These are phyloP conservation scores for Pantherophis guttatus DNA, from an alignment of 2,113 vertebrate species.

Conservation along the genomic window DNA sequence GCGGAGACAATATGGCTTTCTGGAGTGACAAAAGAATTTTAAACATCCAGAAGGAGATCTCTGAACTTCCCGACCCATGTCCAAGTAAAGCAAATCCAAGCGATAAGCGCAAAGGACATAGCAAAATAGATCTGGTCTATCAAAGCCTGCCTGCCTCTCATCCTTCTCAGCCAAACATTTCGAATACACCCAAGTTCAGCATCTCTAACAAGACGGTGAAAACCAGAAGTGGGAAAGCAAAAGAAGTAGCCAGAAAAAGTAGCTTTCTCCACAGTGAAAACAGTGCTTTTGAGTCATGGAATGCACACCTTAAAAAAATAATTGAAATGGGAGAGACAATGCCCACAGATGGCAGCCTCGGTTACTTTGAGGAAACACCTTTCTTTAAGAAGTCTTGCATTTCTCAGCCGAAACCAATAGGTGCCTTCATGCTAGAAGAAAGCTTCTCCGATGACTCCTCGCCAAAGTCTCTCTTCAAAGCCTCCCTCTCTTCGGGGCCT, in stretches of 20 bases:
- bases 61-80: constrained; percentile 74
- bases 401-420: constrained; percentile 29
- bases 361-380: constrained; percentile 65
- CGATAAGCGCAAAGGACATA: constrained; percentile 44
- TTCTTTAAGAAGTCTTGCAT: constrained; percentile 67
- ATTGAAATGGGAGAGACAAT: constrained; percentile 62
- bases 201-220: constrained; percentile 69
- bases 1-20: constrained; percentile 68
- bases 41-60: constrained; percentile 78
- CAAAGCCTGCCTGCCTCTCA: constrained; percentile 41
- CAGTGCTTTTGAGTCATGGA: constrained; percentile 93
- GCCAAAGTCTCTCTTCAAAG: constrained; percentile 37
- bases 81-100: constrained; percentile 57
- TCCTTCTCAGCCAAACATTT: constrained; percentile 30
- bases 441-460: constrained; percentile 2
- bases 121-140: constrained; percentile 49
- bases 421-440: constrained; percentile 51
- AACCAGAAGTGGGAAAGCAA: constrained; percentile 69
- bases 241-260: constrained; percentile 78
- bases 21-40: constrained; percentile 80
- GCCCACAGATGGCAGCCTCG: constrained; percentile 60
- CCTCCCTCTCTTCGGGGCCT: constrained; percentile 27
- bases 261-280: constrained; percentile 95
- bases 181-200: constrained; percentile 60
- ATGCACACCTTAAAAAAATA: constrained; percentile 76